phyloP scores from a whole-genome alignment of 2,797 vertebrate species.

The Myotis findleyi region DNA sequence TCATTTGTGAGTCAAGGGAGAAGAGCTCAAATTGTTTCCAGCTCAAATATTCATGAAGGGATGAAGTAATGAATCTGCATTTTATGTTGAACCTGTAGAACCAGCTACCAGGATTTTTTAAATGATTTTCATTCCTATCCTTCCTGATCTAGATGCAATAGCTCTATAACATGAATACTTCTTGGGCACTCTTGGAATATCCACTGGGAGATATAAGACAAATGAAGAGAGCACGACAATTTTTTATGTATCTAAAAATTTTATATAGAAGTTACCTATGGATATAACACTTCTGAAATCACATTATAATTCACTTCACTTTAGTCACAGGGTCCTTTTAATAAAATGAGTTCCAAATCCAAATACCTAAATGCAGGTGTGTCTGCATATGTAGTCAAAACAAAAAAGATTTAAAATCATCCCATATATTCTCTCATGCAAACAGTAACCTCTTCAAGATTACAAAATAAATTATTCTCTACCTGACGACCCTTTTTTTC shows the following conservation, averaged over 20 bases:
- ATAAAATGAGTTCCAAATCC: conserved; percentile 15
- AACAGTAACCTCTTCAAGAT: background rate
- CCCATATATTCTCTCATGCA: background rate
- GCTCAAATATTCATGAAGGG: background rate
- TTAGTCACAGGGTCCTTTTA: background rate
- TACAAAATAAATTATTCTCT: background rate
- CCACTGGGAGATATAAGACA: background rate
- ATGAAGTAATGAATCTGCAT: conserved; percentile 33
- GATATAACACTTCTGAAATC: background rate
- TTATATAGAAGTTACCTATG: background rate
- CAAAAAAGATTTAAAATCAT: background rate
- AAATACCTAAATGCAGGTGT: background rate
- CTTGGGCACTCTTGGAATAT: background rate
- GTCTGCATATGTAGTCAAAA: background rate
- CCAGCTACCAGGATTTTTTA: background rate
- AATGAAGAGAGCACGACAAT: background rate
- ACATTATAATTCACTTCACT: background rate
- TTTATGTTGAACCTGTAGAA: background rate
- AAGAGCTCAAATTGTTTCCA: conserved; percentile 1
- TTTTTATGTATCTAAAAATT: background rate
- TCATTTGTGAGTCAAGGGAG: conserved; percentile 8
- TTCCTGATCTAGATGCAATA: background rate
- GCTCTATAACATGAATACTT: background rate
- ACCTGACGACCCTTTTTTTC: background rate
- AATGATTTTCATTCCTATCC: background rate